Evolutionary conservation across 2,888 invertebrate genomes (phyloP).

Genomic region (Tridacna crocea): DNA sequence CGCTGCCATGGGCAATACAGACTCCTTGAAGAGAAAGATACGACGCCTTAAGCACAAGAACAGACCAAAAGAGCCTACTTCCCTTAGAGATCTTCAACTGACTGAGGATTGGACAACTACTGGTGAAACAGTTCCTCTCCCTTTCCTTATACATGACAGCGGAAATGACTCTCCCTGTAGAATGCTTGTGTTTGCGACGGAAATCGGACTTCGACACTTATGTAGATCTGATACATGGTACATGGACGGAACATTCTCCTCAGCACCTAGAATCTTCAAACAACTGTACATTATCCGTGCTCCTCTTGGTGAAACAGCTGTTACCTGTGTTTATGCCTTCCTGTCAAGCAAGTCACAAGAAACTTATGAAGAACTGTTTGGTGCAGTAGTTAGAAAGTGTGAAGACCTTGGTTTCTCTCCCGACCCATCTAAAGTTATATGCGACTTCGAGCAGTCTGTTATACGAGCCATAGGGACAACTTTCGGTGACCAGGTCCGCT

Average conservation of each 20-base stretch:
- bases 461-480: not conserved
- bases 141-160: conserved; percentile 28
- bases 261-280: conserved; percentile 29
- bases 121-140: conserved; percentile 15
- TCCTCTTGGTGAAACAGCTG: conserved; percentile 27
- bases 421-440: not conserved
- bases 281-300: conserved; percentile 33
- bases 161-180: conserved; percentile 11
- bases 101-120: conserved; percentile 30
- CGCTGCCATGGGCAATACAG: not conserved
- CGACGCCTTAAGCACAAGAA: not conserved
- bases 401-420: conserved; percentile 15
- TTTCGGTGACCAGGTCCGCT: conserved; percentile 5
- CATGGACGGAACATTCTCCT: conserved; percentile 26
- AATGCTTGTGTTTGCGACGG: conserved; percentile 32
- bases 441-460: not conserved
- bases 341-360: conserved; percentile 23
- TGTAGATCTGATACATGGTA: conserved; percentile 28
- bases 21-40: not conserved
- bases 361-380: conserved; percentile 16
- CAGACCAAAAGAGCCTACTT: not conserved
- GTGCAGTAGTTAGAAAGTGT: not conserved
- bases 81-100: conserved; percentile 6
- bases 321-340: conserved; percentile 33
- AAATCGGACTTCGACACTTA: conserved; percentile 23